Base-by-base conservation (phyloP, 2,888 invertebrate species). In the Abrostola tripartita region DNA sequence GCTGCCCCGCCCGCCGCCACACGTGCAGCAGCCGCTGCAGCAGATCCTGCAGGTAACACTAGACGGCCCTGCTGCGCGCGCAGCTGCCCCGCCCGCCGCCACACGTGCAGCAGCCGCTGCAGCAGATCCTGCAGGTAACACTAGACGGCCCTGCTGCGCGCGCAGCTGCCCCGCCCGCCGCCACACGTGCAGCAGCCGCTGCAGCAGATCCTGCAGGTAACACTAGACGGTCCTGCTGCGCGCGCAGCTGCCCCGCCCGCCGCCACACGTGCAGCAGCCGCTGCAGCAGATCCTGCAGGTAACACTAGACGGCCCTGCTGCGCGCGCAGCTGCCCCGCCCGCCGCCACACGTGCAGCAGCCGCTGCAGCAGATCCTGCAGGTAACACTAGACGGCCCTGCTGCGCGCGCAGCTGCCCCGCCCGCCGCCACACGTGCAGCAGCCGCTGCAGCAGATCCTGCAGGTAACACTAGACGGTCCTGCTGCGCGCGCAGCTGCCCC, bases 231-330 rank as follows among this genome's bases (percentile, higher is more conserved):
- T n/a, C 1, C 76, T 92, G 56, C 69, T 93, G 78, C 84, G 93
- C 12, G 84, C 86, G 37, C 79, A 76, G 53, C 78, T 86, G 60
- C 88, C 89, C 0, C 5, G 64, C 52, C 84, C 85, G 0, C 82
- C 88, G 71, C 88, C 88, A 0, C 65, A 74, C 0, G 84, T 83
- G 11, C 83, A 76, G 35, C 75, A 67, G 10, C 91, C 92, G 12
- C 83, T 92, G 53, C 85, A 85, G 37, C 88, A 87, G 65, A 88
- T 92, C 61, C 73, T 91, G 68, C 91, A 92, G 87, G 90, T 90
- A 55, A n/a, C 40, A 24, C 24, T 24, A n/a, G n/a, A n/a, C n/a
- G n/a, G 93, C 90, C 1, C 76, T 92, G 56, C 69, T 93, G 78
- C 84, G 93, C 12, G 84, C 86, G 37, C 79, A 76, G 53, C 78